Evolutionary conservation across 1,140 invertebrate genomes (phyloP), one percentile per base, ranked within the genome.

Genomic region (Sycobia sp.): DNA sequence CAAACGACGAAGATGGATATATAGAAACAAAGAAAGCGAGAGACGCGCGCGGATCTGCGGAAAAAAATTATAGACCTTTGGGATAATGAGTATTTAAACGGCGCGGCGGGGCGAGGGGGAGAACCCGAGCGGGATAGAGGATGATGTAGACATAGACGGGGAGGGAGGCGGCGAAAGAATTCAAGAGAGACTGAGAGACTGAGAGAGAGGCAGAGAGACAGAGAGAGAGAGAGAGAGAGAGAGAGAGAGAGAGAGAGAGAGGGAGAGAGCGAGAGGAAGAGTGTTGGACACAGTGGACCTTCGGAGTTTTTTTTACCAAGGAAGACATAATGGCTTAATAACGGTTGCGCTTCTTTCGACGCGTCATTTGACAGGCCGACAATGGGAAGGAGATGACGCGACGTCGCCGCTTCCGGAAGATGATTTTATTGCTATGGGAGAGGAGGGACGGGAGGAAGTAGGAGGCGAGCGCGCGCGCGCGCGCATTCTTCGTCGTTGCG

Each of bases 71-170:
- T 20, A 43, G 41, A 49, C 43, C 55, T 49, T 55, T 29, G 32
- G 49, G 54, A 50, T 63, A 57, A 63, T 63, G 46, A 32, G 36
- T 43, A 51, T 63, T 63, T 63, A 63, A 63, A 63, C 23, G 46
- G 10, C 44, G 56, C 29, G 20, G 22, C 1, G 27, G 39, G 3
- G 5, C 22, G 9, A n/a, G 14, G 20, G 20, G 38, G 5, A 32
- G 20, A 23, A 47, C 20, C 18, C 39, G 39, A 20, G 39, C 18
- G n/a, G n/a, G n/a, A n/a, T n/a, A n/a, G n/a, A n/a, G n/a, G n/a
- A n/a, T n/a, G n/a, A n/a, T n/a, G n/a, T n/a, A n/a, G 38, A 43
- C n/a, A 32, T 32, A 49, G 25, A 49, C 29, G 20, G 29, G 32
- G 47, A 49, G 10, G 14, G 18, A n/a, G 13, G 20, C 20, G 38